Evolutionary conservation across 1,140 invertebrate species (phyloP).

Genomic region (Littorina saxatilis): DNA sequence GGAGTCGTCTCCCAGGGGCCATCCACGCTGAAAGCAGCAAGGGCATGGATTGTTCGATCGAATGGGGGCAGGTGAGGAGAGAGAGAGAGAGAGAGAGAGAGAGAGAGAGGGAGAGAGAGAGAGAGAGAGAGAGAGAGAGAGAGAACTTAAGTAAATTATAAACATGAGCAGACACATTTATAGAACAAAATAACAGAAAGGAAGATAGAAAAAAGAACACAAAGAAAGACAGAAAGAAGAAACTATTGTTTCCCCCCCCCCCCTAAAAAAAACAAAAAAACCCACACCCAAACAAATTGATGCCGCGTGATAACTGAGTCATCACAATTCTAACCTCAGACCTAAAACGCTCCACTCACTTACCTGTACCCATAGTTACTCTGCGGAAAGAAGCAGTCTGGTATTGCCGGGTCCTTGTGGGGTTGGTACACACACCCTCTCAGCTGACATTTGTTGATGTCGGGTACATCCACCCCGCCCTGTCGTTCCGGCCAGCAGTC

Average conservation of each 20-base stretch:
- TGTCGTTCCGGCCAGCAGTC: constrained; percentile 61
- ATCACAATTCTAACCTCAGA: not conserved
- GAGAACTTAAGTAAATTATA: not conserved
- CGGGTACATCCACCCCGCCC: constrained; percentile 47
- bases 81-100: not conserved
- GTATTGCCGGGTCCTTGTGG: constrained; percentile 32
- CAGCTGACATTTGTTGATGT: constrained; percentile 48
- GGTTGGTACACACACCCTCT: constrained; percentile 53
- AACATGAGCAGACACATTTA: not conserved
- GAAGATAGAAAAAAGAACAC: not conserved
- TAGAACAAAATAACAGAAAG: not conserved
- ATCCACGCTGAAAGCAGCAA: not conserved
- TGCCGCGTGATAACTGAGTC: not conserved
- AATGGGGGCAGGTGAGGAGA: not conserved
- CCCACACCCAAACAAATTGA: too few relatives aligned
- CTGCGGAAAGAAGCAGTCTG: constrained; percentile 54
- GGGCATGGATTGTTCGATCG: not conserved
- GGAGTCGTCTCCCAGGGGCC: not conserved
- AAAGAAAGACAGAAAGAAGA: not conserved
- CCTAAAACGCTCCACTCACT: not conserved
- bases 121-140: not conserved
- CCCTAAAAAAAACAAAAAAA: too few relatives aligned
- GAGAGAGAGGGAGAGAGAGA: not conserved
- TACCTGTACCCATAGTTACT: constrained; percentile 53
- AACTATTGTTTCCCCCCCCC: too few relatives aligned